Evolutionary conservation across 2,888 invertebrate species (phyloP).

Genomic region (Acleris sparsana): DNA sequence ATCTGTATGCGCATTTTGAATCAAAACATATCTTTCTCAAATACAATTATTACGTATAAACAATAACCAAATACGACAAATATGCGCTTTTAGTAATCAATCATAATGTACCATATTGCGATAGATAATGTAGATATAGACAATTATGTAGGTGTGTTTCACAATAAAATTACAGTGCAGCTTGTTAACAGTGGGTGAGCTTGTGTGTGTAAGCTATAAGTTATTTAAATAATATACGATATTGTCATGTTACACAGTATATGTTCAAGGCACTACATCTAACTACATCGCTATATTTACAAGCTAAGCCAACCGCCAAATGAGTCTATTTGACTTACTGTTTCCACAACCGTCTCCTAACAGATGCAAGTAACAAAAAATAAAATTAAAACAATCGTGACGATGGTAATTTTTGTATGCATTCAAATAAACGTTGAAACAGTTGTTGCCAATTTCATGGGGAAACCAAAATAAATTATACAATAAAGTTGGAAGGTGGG

Average conservation of each 20-base stretch:
- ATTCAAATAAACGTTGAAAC: constrained; percentile 47
- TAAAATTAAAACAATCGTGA: constrained; percentile 75
- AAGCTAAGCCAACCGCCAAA: constrained; percentile 79
- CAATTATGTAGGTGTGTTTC: constrained; percentile 42
- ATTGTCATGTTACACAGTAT: constrained; percentile 38
- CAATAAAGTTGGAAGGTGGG: constrained; percentile 17
- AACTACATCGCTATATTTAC: constrained; percentile 61
- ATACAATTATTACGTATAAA: constrained; percentile 19
- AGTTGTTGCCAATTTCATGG: constrained; percentile 56
- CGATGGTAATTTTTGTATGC: constrained; percentile 61
- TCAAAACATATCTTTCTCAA: constrained; percentile 6
- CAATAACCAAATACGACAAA: constrained; percentile 28
- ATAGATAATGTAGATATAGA: constrained; percentile 29
- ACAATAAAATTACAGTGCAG: constrained; percentile 44
- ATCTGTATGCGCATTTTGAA: constrained; percentile 7
- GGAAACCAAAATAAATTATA: constrained; percentile 44
- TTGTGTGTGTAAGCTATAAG: constrained; percentile 48
- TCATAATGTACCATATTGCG: too few species aligned
- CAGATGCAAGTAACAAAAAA: constrained; percentile 82
- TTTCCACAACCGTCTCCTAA: constrained; percentile 84
- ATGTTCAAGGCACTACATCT: constrained; percentile 56
- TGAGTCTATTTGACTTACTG: constrained; percentile 79
- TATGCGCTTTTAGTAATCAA: too few species aligned
- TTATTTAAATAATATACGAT: constrained; percentile 39
- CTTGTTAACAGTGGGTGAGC: constrained; percentile 40